Evolutionary conservation across 2,113 vertebrate species (phyloP), one percentile per base, ranked within the genome.

Genomic region (Eupsittula cactorum): DNA sequence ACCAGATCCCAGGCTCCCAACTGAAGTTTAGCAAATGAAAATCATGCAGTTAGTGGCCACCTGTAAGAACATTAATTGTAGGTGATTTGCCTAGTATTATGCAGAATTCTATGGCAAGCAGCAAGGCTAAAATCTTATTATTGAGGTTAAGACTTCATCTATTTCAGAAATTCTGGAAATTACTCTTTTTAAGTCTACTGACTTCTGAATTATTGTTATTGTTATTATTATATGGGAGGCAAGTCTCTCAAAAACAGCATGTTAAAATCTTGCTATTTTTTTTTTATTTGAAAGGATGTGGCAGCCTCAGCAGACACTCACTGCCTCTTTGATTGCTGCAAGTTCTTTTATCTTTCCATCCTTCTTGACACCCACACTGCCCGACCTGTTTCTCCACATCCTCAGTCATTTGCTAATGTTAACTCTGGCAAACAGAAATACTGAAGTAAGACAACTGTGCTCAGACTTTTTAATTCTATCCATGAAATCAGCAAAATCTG

Each of bases 351-450:
- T 82, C 74, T 94, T 92, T 90, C 75, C 46, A 31, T 85, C 47
- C 13, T 57, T 82, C 68, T 59, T 44, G 46, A 44, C 60, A 19
- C 87, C 93, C 78, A 86, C 92, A 4, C 63, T 93, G 39, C 55
- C 85, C 83, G 88, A 93, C 94, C 88, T 60, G 68, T 70, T 64
- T 67, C 33, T 81, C 82, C 68, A 52, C 90, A 85, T 92, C 92
- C 94, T 95, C 64, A 81, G 79, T 91, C 7, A 74, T 94, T 97
- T 96, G 88, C 85, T 92, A 18, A 86, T 86, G 79, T 88, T 94
- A 92, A 74, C 50, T 95, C 59, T 67, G 46, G 86, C 64, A 95
- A 97, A 95, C 76, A 93, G 86, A 86, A 96, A 41, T 65, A 87
- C 52, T 71, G 60, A 74, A 93, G 60, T 70, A 75, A 78, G 50